Evolutionary conservation across 2,888 invertebrate genomes (phyloP).

Genomic region (Nemurella pictetii): DNA sequence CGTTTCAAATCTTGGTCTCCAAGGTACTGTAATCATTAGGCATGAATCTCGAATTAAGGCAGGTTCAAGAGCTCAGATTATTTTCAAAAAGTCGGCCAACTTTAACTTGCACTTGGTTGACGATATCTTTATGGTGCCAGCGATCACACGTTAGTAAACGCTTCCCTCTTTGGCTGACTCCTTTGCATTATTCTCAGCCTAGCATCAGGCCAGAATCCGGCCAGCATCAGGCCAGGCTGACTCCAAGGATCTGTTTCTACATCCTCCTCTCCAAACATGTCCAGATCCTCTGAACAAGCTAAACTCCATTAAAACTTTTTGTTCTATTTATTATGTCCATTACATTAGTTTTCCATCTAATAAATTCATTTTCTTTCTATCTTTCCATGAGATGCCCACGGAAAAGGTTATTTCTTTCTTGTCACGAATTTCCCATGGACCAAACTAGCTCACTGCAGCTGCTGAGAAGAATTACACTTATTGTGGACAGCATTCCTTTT

Average conservation of each 20-base stretch:
- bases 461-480: neutral
- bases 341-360: slow-evolving; percentile 27
- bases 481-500: neutral
- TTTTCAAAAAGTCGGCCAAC: no score
- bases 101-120: neutral
- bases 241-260: neutral
- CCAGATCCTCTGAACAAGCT: slow-evolving; percentile 2
- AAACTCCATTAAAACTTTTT: slow-evolving; percentile 33
- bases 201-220: no score
- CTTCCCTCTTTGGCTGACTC: neutral
- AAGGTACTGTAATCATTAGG: no score
- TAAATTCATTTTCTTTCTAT: slow-evolving; percentile 28
- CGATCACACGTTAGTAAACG: neutral
- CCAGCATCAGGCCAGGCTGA: neutral
- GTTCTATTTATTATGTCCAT: slow-evolving; percentile 31
- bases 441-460: neutral
- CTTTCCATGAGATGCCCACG: slow-evolving; percentile 3
- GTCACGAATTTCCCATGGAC: neutral
- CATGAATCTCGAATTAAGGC: no score
- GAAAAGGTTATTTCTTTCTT: slow-evolving; percentile 1
- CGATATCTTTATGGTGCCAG: neutral
- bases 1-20: no score
- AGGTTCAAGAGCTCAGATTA: no score
- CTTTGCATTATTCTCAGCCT: neutral
- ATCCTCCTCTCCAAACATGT: neutral